Evolutionary conservation across 2,888 invertebrate genomes (phyloP).

Genomic region (Clunio marinus): DNA sequence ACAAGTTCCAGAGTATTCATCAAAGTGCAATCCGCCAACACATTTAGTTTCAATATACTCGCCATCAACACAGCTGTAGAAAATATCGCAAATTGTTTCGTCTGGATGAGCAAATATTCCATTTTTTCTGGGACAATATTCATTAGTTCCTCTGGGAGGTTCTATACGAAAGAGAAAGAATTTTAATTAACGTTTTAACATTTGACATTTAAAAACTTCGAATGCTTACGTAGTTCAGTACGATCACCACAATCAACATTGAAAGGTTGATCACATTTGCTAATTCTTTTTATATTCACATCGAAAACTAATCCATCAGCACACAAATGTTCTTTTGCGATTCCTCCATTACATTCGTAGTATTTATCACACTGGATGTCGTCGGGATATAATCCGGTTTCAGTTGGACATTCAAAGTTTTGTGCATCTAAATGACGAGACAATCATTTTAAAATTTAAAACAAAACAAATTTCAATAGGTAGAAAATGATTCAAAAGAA

Average conservation of each 20-base stretch:
- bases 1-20: constrained; percentile 83
- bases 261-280: constrained; percentile 90
- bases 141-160: constrained; percentile 62
- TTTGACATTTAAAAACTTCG: too few relatives aligned
- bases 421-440: constrained; percentile 4
- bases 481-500: too few relatives aligned
- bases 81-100: constrained; percentile 72
- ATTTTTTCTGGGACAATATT: constrained; percentile 75
- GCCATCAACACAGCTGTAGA: constrained; percentile 86
- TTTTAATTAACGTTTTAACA: too few relatives aligned
- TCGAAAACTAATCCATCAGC: constrained; percentile 88
- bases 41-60: constrained; percentile 74
- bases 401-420: constrained; percentile 70
- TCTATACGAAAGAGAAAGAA: too few relatives aligned
- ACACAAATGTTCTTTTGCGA: constrained; percentile 69
- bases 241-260: constrained; percentile 88
- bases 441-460: too few relatives aligned
- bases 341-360: constrained; percentile 71
- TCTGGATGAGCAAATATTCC: constrained; percentile 91
- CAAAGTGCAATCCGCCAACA: constrained; percentile 84
- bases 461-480: too few relatives aligned
- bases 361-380: constrained; percentile 80
- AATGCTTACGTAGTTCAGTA: constrained; percentile 75
- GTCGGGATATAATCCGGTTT: constrained; percentile 79
- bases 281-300: constrained; percentile 75